Conservation (phyloP, 2,797 vertebrate genomes). For the Pseudochirops cupreus region DNA sequence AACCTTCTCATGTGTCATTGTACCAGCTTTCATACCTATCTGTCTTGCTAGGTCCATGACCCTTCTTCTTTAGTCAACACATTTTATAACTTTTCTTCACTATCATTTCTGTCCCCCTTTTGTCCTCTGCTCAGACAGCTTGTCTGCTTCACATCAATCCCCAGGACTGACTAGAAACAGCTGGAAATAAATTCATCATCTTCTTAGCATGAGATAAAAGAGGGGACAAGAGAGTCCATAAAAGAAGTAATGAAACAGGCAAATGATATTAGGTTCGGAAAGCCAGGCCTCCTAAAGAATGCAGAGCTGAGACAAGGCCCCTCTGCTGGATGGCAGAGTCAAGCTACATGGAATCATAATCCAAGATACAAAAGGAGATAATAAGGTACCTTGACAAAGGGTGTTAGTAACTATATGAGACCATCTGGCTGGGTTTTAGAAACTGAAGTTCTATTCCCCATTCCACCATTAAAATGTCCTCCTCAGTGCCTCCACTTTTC, state of each 20-base stretch:
- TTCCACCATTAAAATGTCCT: neutral
- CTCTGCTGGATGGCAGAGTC: neutral
- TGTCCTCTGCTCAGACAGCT: neutral
- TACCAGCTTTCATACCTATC: slow-evolving; percentile 9
- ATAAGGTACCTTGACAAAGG: neutral
- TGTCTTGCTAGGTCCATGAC: slow-evolving; percentile 20
- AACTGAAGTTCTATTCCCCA: neutral
- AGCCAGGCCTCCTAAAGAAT: neutral
- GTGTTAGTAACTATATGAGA: neutral
- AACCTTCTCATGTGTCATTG: neutral
- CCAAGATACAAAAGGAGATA: neutral
- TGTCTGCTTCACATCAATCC: neutral
- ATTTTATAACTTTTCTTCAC: neutral
- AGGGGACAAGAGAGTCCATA: neutral
- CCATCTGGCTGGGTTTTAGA: neutral
- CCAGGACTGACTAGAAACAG: neutral
- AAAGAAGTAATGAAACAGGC: neutral
- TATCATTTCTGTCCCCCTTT: neutral
- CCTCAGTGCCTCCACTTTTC: neutral
- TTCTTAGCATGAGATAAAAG: neutral
- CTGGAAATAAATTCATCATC: neutral
- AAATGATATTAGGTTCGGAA: neutral
- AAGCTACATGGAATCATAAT: neutral
- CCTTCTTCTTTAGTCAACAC: slow-evolving; percentile 6
- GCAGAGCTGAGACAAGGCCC: neutral